Evolutionary conservation across 2,797 vertebrate genomes (phyloP).

Genomic region (Neoniphon sammara): DNA sequence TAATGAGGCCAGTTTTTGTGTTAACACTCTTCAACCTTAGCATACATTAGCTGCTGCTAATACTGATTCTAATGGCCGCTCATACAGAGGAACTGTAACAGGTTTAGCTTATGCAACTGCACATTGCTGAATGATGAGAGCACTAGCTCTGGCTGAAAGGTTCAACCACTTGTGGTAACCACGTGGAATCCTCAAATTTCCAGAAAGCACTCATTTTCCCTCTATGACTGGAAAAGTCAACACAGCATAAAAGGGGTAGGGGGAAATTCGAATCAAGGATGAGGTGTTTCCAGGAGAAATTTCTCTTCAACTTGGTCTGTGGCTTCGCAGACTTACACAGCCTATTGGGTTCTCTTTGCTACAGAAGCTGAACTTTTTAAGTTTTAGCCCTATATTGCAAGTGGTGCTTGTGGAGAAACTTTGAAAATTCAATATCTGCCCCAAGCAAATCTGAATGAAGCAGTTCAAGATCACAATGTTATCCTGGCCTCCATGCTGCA

Average conservation of each 20-base stretch:
- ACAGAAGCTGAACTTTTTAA: constrained; percentile 15
- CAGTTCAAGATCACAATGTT: constrained; percentile 46
- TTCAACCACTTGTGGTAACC: constrained; percentile 62
- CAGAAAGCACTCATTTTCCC: constrained; percentile 57
- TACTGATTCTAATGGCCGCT: constrained; percentile 64
- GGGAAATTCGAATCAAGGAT: constrained; percentile 49
- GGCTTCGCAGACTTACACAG: constrained; percentile 13
- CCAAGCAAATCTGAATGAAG: constrained; percentile 55
- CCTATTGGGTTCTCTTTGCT: constrained; percentile 26
- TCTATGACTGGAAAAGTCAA: constrained; percentile 71
- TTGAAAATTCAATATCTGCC: constrained; percentile 44
- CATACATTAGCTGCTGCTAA: constrained; percentile 23
- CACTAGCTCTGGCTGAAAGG: constrained; percentile 50
- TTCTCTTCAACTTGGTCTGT: constrained; percentile 25
- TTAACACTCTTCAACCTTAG: constrained; percentile 24
- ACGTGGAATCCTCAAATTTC: constrained; percentile 68
- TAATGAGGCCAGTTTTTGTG: constrained; percentile 16
- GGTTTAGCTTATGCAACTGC: constrained; percentile 63
- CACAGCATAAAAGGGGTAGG: constrained; percentile 50
- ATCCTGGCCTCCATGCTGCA: constrained; percentile 9
- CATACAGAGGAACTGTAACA: constrained; percentile 44
- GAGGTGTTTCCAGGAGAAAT: constrained; percentile 61
- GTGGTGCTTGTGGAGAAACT: constrained; percentile 28
- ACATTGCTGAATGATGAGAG: constrained; percentile 74
- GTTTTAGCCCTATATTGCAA: constrained; percentile 26